These are phyloP conservation scores for Dolichoris vasculosae DNA, from an alignment of 1,140 invertebrate genomes.

Conservation along the genomic window DNA sequence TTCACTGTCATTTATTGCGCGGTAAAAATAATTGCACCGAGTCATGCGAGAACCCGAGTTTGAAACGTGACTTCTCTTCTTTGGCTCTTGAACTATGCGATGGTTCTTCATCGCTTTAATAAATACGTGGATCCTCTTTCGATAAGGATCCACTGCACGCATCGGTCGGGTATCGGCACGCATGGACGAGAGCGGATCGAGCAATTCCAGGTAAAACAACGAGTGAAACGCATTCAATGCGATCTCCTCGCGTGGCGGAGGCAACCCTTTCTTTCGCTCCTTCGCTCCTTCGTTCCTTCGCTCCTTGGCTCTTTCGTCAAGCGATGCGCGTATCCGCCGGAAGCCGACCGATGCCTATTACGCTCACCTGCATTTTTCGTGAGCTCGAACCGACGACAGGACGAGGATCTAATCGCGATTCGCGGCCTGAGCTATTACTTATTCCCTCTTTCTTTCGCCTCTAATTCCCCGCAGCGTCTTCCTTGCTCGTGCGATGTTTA, in stretches of 20 bases:
- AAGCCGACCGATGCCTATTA: constrained; percentile 48
- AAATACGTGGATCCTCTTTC: constrained; percentile 20
- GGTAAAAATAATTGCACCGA: not conserved
- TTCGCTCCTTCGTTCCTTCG: not conserved
- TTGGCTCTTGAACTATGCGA: not conserved
- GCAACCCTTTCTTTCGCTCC: not conserved
- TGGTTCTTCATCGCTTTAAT: constrained; percentile 8
- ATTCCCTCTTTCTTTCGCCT: constrained; percentile 49
- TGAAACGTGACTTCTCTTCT: not conserved
- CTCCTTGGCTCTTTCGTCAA: constrained; percentile 56
- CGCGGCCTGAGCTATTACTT: constrained; percentile 52
- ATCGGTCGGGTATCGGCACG: not conserved
- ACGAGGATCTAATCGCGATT: constrained; percentile 1
- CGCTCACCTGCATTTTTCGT: constrained; percentile 25
- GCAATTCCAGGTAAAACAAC: not conserved
- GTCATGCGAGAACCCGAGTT: not conserved
- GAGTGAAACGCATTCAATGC: not conserved
- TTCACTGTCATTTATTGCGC: not conserved
- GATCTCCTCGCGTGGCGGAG: not conserved
- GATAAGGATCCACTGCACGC: too few species aligned
- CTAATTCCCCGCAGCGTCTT: not conserved
- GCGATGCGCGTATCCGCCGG: constrained; percentile 62
- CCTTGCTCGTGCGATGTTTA: too few species aligned
- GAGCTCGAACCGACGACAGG: not conserved
- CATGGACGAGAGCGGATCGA: not conserved